A percentile compares a stretch with the other conserved stretches of the same genome.
Evolutionary conservation across 2,888 invertebrate genomes (phyloP).

Genomic region (Epirrhoe tristata): DNA sequence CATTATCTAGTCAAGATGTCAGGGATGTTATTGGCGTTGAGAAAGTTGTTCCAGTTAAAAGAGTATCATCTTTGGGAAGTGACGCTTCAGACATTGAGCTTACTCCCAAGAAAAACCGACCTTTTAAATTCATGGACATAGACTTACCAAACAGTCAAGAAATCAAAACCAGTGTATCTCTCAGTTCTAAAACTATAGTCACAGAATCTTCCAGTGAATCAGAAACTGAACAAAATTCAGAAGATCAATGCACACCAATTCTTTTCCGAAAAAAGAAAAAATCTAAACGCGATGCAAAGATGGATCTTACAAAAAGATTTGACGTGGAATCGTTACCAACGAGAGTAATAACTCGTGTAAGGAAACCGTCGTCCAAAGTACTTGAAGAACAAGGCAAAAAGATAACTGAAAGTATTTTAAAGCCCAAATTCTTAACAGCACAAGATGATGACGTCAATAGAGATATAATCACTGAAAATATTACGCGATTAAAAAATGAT

Average conservation of each 20-base stretch:
- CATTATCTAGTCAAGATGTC: conserved; percentile 53
- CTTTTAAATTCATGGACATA: conserved; percentile 59
- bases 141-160: conserved; percentile 76
- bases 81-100: conserved; percentile 65
- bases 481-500: conserved; percentile 61
- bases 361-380: conserved; percentile 69
- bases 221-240: conserved; percentile 61
- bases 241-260: conserved; percentile 61
- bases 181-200: conserved; percentile 42
- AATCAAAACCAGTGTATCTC: conserved; percentile 64
- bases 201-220: conserved; percentile 70
- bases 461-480: conserved; percentile 69
- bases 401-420: conserved; percentile 54
- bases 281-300: conserved; percentile 53
- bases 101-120: conserved; percentile 66
- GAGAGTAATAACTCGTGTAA: conserved; percentile 66
- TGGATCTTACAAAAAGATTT: conserved; percentile 65
- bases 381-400: conserved; percentile 49
- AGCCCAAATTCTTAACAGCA: conserved; percentile 58
- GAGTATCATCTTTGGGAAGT: conserved; percentile 48
- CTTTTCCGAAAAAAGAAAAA: conserved; percentile 57
- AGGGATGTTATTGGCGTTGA: conserved; percentile 55
- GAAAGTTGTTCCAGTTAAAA: conserved; percentile 47
- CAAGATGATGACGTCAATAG: conserved; percentile 64
- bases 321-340: conserved; percentile 63